Evolutionary conservation across 2,113 vertebrate genomes (phyloP).

Genomic region (Columba janthina): DNA sequence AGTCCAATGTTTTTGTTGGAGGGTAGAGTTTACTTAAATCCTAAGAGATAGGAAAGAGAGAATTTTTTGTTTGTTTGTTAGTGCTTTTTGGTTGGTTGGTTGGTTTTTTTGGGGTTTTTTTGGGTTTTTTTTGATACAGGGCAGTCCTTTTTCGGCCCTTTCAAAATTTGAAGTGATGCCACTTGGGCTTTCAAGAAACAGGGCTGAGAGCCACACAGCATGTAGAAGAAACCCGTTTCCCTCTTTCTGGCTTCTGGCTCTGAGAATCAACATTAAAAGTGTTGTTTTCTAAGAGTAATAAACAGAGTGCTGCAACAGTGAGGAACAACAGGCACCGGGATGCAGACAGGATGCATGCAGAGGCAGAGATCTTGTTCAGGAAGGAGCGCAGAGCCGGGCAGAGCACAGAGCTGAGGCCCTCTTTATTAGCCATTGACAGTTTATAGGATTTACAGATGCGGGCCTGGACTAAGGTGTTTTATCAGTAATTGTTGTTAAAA

Average conservation of each 20-base stretch:
- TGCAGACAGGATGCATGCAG: too few species aligned
- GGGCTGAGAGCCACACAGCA: neutral
- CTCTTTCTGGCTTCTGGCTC: neutral
- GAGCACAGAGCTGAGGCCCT: too few species aligned
- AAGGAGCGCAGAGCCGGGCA: too few species aligned
- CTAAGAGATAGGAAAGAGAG: neutral
- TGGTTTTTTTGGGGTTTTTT: too few species aligned
- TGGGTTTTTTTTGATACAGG: neutral
- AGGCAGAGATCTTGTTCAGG: too few species aligned
- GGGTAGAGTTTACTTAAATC: neutral
- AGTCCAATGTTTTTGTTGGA: rapidly evolving
- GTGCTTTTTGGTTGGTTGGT: too few species aligned
- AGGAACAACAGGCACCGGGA: too few species aligned
- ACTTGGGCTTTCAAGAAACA: neutral
- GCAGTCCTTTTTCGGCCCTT: neutral
- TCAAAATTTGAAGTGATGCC: rapidly evolving
- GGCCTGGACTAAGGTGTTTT: too few species aligned
- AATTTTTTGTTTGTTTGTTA: too few species aligned
- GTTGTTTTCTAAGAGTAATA: neutral
- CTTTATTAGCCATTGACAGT: too few species aligned
- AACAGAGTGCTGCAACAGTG: neutral
- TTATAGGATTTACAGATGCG: too few species aligned
- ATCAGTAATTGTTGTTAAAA: too few species aligned
- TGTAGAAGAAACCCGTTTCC: neutral
- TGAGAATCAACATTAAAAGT: neutral